Base-by-base conservation (phyloP, 2,888 invertebrate genomes). In the Archips xylosteana region DNA sequence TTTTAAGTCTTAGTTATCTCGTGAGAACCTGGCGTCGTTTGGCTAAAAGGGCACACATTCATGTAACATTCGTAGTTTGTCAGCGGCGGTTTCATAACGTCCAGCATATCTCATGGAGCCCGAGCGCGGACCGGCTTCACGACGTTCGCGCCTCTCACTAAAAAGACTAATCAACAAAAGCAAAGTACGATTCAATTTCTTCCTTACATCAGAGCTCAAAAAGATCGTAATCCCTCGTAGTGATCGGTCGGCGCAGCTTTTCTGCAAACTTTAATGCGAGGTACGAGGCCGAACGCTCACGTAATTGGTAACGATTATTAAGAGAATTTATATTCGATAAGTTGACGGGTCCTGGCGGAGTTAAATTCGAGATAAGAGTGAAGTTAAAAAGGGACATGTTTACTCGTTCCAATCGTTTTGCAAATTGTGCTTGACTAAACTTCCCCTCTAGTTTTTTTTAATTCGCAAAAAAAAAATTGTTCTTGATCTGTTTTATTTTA, bases 231-330 rank as follows among this genome's bases (percentile, higher is more conserved):
- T 91, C 88, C 88, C 80, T 83, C 82, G 87, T 79, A 83, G 78
- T 84, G 81, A 83, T 82, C 81, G 79, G 76, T 76, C 70, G 79
- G 82, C 85, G 79, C 76, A 83, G 81, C 85, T 81, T 87, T 87
- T 86, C 84, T 84, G 85, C 81, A 81, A 83, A 85, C 82, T 85
- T 84, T 85, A 83, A 88, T 87, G 83, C 82, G 82, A 77, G 77
- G 82, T 86, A 87, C 89, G 88, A 92, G 89, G 89, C 89, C 87
- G 85, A 87, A 88, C 87, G 84, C 85, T 89, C 89, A 86, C 87
- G 88, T 92, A 91, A 92, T 92, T 91, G 92, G 89, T 88, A 90
- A 89, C 88, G 87, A 91, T 91, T 91, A 92, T 90, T 90, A 88
- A 87, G 86, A 86, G 86, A 91, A 91, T 92, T 92, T 90, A 92